phyloP scores from a whole-genome alignment of 2,113 vertebrate species.

The Callocephalon fimbriatum region DNA sequence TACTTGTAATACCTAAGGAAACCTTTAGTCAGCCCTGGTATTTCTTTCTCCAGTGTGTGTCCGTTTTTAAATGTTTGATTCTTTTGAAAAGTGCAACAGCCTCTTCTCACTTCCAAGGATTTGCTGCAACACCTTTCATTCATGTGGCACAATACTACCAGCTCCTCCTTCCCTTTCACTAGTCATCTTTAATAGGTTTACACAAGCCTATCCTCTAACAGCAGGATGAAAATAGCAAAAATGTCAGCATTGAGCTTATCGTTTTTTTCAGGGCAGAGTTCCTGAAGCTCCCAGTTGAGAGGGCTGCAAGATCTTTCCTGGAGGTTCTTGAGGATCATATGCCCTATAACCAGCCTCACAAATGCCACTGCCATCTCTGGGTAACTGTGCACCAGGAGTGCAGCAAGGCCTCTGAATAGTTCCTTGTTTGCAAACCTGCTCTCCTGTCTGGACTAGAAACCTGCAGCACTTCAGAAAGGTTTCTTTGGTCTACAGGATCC shows the following conservation, averaged over 20 bases:
- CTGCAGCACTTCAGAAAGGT: background rate
- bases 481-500: background rate
- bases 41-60: background rate
- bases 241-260: background rate
- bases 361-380: rapidly evolving
- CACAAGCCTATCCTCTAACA: background rate
- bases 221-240: background rate
- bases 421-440: background rate
- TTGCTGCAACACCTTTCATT: background rate
- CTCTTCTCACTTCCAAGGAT: background rate
- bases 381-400: background rate
- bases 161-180: background rate
- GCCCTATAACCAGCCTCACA: background rate
- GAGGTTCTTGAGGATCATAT: background rate
- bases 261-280: background rate
- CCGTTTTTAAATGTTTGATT: background rate
- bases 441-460: background rate
- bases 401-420: background rate
- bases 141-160: background rate
- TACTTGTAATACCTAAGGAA: background rate
- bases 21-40: background rate
- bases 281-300: background rate
- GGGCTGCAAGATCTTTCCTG: background rate
- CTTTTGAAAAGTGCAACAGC: background rate
- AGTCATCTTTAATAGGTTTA: background rate